Percentiles rank a stretch among this genome's conserved stretches.
Evolutionary conservation across 2,113 vertebrate genomes (phyloP).

Genomic region (Xiphophorus couchianus): DNA sequence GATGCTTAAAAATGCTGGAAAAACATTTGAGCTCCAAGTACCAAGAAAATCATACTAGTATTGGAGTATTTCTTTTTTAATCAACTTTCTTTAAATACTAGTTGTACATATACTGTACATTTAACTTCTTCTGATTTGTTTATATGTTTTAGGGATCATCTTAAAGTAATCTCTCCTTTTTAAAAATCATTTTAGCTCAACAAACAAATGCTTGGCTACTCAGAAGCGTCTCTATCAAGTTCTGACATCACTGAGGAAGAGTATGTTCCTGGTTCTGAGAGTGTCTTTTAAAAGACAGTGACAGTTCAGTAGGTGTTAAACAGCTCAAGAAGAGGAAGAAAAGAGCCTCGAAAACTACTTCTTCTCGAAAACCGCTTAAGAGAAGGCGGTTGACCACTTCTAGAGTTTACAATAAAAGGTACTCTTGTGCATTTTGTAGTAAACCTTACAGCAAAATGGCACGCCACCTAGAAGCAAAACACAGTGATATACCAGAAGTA

Average conservation of each 20-base stretch:
- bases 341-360: background rate
- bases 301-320: background rate
- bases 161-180: too few species aligned
- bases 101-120: too few species aligned
- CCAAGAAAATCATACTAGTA: too few species aligned
- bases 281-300: background rate
- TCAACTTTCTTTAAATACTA: too few species aligned
- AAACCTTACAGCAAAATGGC: conserved; percentile 21
- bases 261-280: background rate
- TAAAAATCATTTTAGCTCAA: background rate
- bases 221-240: conserved; percentile 1
- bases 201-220: background rate
- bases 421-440: background rate
- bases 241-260: background rate
- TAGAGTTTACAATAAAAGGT: background rate
- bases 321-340: background rate
- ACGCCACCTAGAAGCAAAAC: background rate
- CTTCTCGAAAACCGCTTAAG: background rate
- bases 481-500: conserved; percentile 10
- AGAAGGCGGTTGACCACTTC: background rate
- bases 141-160: too few species aligned
- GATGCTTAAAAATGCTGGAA: too few species aligned
- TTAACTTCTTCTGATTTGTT: too few species aligned
- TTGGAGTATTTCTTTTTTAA: too few species aligned
- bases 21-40: too few species aligned